Evolutionary conservation across 2,888 invertebrate genomes (phyloP).

Genomic region (Troides oblongomaculatus): DNA sequence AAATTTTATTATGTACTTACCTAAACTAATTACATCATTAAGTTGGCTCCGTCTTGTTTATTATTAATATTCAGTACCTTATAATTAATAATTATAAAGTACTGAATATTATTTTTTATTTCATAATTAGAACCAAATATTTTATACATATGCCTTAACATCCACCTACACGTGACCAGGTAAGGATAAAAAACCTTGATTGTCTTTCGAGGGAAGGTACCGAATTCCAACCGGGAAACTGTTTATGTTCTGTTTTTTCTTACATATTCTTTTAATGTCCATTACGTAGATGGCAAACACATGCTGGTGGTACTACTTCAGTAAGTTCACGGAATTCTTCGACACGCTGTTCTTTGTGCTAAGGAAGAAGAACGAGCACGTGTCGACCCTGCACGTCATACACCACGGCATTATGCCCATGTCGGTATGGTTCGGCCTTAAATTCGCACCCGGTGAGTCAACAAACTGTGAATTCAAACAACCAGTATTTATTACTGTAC

Average conservation of each 20-base stretch:
- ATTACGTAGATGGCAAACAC: slow-evolving; percentile 88
- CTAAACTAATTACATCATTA: not conserved
- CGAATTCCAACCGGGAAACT: too few species aligned
- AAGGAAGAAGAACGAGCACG: slow-evolving; percentile 96
- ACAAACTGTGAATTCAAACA: too few species aligned
- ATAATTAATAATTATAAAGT: not conserved
- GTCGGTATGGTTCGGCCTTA: slow-evolving; percentile 96
- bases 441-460: slow-evolving; percentile 93
- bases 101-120: not conserved
- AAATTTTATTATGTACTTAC: not conserved
- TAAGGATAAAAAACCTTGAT: too few species aligned
- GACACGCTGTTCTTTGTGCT: slow-evolving; percentile 98
- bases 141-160: not conserved
- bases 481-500: not conserved
- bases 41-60: not conserved
- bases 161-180: too few species aligned
- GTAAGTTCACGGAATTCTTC: slow-evolving; percentile 97
- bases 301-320: slow-evolving; percentile 98
- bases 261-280: not conserved
- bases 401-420: slow-evolving; percentile 98
- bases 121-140: not conserved
- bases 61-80: too few species aligned
- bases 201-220: too few species aligned
- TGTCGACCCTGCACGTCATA: slow-evolving; percentile 96
- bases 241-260: too few species aligned